Percentiles rank a stretch among this genome's conserved stretches.
These are phyloP conservation scores for Rhabdornis inornatus DNA, from an alignment of 2,113 vertebrate species.

Conservation along the genomic window DNA sequence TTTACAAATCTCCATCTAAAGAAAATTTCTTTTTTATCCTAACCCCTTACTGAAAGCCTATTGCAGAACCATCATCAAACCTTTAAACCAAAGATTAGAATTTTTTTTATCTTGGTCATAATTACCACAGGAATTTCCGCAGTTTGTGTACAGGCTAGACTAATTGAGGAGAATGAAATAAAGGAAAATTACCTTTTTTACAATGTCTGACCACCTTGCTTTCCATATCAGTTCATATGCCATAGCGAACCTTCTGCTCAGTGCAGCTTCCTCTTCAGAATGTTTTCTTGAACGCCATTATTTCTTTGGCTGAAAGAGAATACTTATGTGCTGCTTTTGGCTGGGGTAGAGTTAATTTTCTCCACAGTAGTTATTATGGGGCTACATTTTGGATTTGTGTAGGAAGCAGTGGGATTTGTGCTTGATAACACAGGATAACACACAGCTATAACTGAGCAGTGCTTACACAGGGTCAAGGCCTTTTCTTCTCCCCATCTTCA, in stretches of 20 bases:
- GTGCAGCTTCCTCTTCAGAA: neutral
- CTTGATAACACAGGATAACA: neutral
- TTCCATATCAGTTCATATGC: neutral
- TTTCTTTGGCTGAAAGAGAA: neutral
- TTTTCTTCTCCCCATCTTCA: neutral
- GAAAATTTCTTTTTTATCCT: neutral
- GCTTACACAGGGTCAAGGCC: neutral
- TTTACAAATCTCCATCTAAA: neutral
- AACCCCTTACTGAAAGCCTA: neutral
- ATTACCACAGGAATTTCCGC: neutral
- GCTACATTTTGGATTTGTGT: neutral
- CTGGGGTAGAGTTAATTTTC: neutral
- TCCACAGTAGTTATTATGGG: neutral
- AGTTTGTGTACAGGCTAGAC: neutral
- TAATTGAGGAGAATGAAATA: neutral
- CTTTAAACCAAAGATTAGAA: neutral
- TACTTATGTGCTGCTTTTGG: neutral
- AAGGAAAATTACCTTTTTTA: neutral
- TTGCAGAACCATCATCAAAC: neutral
- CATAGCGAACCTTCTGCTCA: neutral
- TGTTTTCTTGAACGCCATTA: neutral
- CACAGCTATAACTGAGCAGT: neutral
- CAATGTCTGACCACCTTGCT: neutral
- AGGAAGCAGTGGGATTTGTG: neutral
- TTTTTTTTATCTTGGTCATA: neutral